These are phyloP conservation scores for Augochlora pura DNA, from an alignment of 1,140 invertebrate species.

Conservation along the genomic window DNA sequence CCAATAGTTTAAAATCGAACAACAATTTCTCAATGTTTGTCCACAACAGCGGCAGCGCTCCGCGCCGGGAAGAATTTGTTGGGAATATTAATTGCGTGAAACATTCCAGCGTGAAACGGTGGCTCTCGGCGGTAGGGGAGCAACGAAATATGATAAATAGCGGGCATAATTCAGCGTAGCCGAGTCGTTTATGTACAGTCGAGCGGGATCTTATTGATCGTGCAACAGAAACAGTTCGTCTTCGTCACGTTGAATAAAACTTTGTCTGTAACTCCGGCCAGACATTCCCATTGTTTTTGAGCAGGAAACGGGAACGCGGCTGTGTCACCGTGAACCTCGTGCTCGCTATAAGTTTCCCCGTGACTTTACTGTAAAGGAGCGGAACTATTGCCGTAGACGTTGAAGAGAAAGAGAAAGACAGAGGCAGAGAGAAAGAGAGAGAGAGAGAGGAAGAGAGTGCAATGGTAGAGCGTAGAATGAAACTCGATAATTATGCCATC, in stretches of 20 bases:
- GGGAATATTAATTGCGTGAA: too few species aligned
- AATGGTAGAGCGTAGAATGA: not conserved
- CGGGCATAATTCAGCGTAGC: not conserved
- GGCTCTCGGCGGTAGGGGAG: too few species aligned
- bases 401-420: too few species aligned
- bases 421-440: too few species aligned
- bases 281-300: conserved; percentile 34
- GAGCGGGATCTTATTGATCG: conserved; percentile 13
- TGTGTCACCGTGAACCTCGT: conserved; percentile 10
- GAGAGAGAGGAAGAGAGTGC: too few species aligned
- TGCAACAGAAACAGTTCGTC: conserved; percentile 4
- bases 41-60: too few species aligned
- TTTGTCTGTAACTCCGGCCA: conserved; percentile 22
- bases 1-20: too few species aligned
- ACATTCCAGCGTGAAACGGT: too few species aligned
- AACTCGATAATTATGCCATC: conserved; percentile 35
- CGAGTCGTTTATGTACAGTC: not conserved
- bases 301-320: not conserved
- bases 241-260: conserved; percentile 19
- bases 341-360: conserved; percentile 9
- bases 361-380: not conserved
- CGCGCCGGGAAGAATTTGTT: too few species aligned
- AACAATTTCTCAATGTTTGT: too few species aligned
- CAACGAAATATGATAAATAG: not conserved
- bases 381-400: not conserved